phyloP scores from a whole-genome alignment of 2,888 invertebrate genomes.

The Chorisops tibialis region DNA sequence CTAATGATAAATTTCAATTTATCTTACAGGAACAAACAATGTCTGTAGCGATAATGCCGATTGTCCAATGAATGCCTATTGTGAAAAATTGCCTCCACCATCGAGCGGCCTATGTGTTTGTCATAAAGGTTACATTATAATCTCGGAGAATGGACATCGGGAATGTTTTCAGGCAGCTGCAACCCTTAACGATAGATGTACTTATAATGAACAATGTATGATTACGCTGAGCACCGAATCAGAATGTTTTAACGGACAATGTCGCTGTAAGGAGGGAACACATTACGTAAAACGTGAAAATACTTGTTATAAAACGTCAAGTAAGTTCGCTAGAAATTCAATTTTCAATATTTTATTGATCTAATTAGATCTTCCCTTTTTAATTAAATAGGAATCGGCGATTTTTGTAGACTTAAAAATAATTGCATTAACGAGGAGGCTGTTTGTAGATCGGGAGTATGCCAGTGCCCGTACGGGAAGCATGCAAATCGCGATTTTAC shows the following conservation, averaged over 20 bases:
- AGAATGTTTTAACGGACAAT: slow-evolving; percentile 44
- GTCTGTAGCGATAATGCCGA: slow-evolving; percentile 32
- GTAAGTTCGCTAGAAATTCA: too few species aligned
- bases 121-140: slow-evolving; percentile 36
- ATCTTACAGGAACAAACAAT: slow-evolving; percentile 35
- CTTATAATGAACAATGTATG: slow-evolving; percentile 47
- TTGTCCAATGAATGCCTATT: slow-evolving; percentile 35
- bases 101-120: slow-evolving; percentile 39
- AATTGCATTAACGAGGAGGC: slow-evolving; percentile 47
- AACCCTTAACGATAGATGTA: slow-evolving; percentile 45
- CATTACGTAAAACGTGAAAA: slow-evolving; percentile 43
- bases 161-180: slow-evolving; percentile 41
- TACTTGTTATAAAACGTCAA: slow-evolving; percentile 48
- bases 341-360: neutral
- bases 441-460: slow-evolving; percentile 45
- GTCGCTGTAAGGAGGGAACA: slow-evolving; percentile 46
- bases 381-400: slow-evolving; percentile 46
- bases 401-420: slow-evolving; percentile 43
- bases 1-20: neutral
- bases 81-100: slow-evolving; percentile 35
- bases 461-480: slow-evolving; percentile 44
- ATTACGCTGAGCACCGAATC: slow-evolving; percentile 45
- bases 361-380: too few species aligned
- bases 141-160: slow-evolving; percentile 31
- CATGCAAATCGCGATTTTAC: slow-evolving; percentile 44